Base-by-base conservation (phyloP, 2,888 invertebrate species). In the Tetragnatha montana region DNA sequence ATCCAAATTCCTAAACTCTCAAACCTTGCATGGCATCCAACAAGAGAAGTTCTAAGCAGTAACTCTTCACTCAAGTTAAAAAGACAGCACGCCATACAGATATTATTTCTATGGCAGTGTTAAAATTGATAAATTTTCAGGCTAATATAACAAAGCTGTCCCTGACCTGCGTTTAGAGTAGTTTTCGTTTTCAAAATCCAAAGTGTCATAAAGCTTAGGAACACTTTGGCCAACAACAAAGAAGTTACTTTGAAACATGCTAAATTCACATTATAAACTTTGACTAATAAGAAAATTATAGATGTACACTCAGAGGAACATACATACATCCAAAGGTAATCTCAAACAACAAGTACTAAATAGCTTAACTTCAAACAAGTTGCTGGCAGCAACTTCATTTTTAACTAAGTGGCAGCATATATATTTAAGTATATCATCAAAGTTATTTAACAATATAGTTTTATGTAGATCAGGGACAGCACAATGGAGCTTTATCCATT, bases 381-480 rank as follows among this genome's bases (percentile, higher is more conserved):
- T 87, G 87, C 84, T 87, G 80, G 75, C 75, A 75, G 76, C 89
- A 89, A 85, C 81, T 81, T 76, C 60, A 60, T 60, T 89, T 35
- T 51, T 70, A 88, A 89, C 89, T 89, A 89, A 89, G 89, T 85
- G 85, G 89, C 89, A 89, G 89, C 84, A 81, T 85, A 68, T 89
- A 74, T 84, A 81, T 70, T 76, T 86, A 81, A 81, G 81, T 81
- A 87, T 85, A 79, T 78, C 76, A 83, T 84, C 75, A 87, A 80
- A 87, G 83, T 89, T 50, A 51, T 80, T 87, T 73, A 90, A 90
- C 90, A 90, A 87, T 81, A 89, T 70, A 87, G 90, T 87, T 81
- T 80, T 87, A 84, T 89, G 79, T 86, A 90, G 90, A 87, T 90
- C 90, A 90, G 90, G 90, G 90, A 90, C 90, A 90, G 90, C 90